Evolutionary conservation across 2,797 vertebrate species (phyloP), one percentile per base, ranked within the genome.

Genomic region (Acridotheres tristis): DNA sequence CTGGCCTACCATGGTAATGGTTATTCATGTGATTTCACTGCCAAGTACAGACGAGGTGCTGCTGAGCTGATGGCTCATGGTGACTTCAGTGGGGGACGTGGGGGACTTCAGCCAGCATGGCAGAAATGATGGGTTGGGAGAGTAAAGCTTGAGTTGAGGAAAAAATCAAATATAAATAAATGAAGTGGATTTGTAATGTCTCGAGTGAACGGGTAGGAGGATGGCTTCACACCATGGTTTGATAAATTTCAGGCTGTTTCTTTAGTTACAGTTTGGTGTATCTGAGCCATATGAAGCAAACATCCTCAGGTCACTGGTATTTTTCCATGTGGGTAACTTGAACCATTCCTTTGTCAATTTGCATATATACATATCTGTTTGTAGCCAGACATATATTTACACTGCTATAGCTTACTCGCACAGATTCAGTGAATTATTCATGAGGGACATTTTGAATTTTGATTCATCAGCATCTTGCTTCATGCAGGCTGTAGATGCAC

Each of bases 21-120:
- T 68, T 93, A 86, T 93, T 96, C 84, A 55, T 88, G 95, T 90
- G 86, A 90, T 95, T 95, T 75, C 81, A 68, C 93, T 5, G 23
- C 85, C 43, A 61, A 63, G 53, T 14, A 5, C 8, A 4, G 76
- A 20, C 0, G 9, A 42, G 48, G 61, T 47, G 78, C 42, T 57
- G 88, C 45, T 63, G 53, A 77, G 47, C 94, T 45, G 89, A 61
- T 87, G 40, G 90, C 57, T 61, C 20, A 0, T 16, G 26, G 54
- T 26, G 91, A 45, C 29, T 53, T 53, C 29, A 30, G 51, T 0
- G 5, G 51, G 11, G 34, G 19, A 68, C 50, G 85, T 61, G 87
- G 89, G 48, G 48, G 83, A 62, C 94, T 55, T 80, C 68, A 47
- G 5, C 51, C 3, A 0, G 8, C 0, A 0, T 55, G 20, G 11